Evolutionary conservation across 2,888 invertebrate genomes (phyloP).

Genomic region (Nysson spinosus): DNA sequence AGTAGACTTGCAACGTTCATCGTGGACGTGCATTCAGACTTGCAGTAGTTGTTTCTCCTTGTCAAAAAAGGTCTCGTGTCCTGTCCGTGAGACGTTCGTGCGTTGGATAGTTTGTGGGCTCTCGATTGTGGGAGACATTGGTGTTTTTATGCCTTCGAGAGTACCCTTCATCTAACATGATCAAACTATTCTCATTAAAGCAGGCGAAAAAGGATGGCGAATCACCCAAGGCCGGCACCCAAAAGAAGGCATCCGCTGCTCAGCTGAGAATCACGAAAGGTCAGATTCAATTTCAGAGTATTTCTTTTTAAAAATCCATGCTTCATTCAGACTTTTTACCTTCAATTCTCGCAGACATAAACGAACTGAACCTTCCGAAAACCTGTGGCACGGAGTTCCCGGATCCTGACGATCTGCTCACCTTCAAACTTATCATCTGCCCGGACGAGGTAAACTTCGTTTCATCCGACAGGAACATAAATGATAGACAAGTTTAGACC

Average conservation of each 20-base stretch:
- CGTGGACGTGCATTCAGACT: too few relatives aligned
- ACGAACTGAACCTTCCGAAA: constrained; percentile 97
- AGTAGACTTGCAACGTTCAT: too few relatives aligned
- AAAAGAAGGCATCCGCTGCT: constrained; percentile 97
- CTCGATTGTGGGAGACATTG: too few relatives aligned
- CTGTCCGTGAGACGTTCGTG: too few relatives aligned
- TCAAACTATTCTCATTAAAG: constrained; percentile 98
- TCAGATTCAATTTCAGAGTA: constrained; percentile 69
- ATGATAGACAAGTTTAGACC: too few relatives aligned
- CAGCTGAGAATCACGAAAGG: constrained; percentile 99
- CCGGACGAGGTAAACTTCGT: constrained; percentile 98
- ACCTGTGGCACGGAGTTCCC: constrained; percentile 98
- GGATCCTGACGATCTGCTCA: constrained; percentile 96
- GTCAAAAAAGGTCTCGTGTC: too few relatives aligned
- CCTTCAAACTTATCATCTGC: constrained; percentile 96
- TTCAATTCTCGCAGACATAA: constrained; percentile 92
- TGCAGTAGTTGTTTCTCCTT: too few relatives aligned
- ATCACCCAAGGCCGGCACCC: constrained; percentile 86
- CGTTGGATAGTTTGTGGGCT: too few relatives aligned
- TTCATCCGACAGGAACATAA: background rate
- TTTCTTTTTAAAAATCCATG: too few relatives aligned
- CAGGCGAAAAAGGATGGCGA: constrained; percentile 99
- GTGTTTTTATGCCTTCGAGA: constrained; percentile 54
- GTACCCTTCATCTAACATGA: constrained; percentile 83
- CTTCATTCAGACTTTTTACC: too few relatives aligned